Evolutionary conservation across 2,113 vertebrate genomes (phyloP), one percentile per base, ranked within the genome.

Genomic region (Oncorhynchus kisutch): DNA sequence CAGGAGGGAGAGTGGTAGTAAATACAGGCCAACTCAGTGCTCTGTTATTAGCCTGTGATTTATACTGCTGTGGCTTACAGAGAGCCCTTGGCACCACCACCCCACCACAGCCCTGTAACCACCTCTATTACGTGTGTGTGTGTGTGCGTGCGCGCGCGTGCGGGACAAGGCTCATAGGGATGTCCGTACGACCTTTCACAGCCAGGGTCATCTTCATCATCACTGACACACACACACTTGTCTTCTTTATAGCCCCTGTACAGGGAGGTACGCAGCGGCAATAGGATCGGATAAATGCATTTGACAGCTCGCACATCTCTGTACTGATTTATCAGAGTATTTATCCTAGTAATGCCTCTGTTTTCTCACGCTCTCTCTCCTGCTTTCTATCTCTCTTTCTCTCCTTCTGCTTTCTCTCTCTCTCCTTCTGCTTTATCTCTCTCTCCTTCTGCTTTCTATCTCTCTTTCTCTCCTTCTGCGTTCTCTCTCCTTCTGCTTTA

Each of bases 11-110:
- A 82, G 81, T 59, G 71, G 82, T 88, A 82, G 20, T 91, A 92
- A 91, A 92, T 89, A 90, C 79, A 81, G 59, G 79, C 83, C 70
- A 80, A 48, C 49, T 49, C 76, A 81, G 34, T 20, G 81, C 78
- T 27, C 77, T 88, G 85, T 91, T 90, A 92, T 91, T 89, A 92
- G 72, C 79, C 72, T 16, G 57, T 90, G 91, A 92, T 91, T 91
- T 92, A 92, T 92, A 4, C 72, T 72, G 84, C 77, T 72, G 79
- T 79, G 79, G 79, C 77, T 71, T 73, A 81, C 86, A 83, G 82
- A 88, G 87, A 74, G 88, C 90, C 87, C 91, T 85, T 89, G 85
- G 89, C 84, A 85, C 86, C 79, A 0, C 78, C 87, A 85, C 69
- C 80, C 80, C 78, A 72, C 74, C 77, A 85, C 79, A 66, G 39